Base-by-base conservation (phyloP, 1,140 invertebrate genomes). In the Drosophila bifasciata region DNA sequence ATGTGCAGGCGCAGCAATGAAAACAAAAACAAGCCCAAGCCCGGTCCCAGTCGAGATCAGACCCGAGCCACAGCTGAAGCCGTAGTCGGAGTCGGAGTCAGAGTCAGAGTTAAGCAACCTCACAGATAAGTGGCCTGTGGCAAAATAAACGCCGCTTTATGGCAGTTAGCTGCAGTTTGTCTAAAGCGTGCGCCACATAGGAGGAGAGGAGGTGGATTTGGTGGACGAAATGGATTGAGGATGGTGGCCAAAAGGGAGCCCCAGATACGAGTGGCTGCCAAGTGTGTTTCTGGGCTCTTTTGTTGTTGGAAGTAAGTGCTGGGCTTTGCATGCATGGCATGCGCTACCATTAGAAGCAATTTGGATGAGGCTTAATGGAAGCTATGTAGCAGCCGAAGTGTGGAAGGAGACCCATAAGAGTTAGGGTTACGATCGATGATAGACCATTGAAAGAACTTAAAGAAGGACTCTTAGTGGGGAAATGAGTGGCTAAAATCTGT, bases 141-240 rank as follows among this genome's bases (percentile, higher is more conserved):
- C 81, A 88, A 86, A 86, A 86, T 86, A 86, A 88, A 86, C 81
- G 81, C 81, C 81, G 81, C 81, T 88, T 86, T 86, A 88, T 88
- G 78, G 81, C 83, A 88, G 81, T 86, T 88, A 75, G 77, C 72
- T 88, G 83, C 63, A 86, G 83, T 86, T 88, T 81, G 81, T 86
- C 78, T 55, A 64, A 50, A 75, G 74, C 62, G 63, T 85, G 76
- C 80, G 76, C 81, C 80, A 84, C 61, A 72, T 76, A 57, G 21
- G 39, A 39, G 75, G 57, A 53, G 48, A 48, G 41, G 49, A 44
- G 66, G 16, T 28, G 36, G 7, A 56, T 28, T 17, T 17, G 60
- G 43, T 8, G 32, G 11, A 16, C n/a, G 45, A 41, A 21, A 25
- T 25, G 23, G 62, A 68, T 17, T 63, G 60, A 51, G 63, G 59